Evolutionary conservation across 2,888 invertebrate species (phyloP).

Genomic region (Epinotia nisella): DNA sequence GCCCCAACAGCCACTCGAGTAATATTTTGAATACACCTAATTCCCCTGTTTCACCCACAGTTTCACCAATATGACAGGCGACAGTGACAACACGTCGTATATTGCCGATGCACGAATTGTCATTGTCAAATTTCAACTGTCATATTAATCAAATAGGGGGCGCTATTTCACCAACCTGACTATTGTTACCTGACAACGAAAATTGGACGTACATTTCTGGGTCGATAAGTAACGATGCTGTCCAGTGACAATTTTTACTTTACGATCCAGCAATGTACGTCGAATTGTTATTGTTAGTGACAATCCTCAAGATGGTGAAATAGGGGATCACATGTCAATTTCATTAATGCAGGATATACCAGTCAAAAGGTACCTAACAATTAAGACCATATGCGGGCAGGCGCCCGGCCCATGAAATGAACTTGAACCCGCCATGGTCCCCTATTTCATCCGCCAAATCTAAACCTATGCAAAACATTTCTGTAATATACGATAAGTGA

Average conservation of each 20-base stretch:
- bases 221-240: background rate
- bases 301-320: background rate
- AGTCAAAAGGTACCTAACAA: too few relatives aligned
- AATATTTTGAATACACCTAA: background rate
- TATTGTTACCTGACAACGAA: background rate
- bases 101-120: background rate
- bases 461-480: too few relatives aligned
- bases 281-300: background rate
- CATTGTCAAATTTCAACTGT: background rate
- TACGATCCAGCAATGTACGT: background rate
- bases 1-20: too few relatives aligned
- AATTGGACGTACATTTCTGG: background rate
- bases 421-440: too few relatives aligned
- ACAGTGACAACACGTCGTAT: background rate
- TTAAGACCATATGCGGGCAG: too few relatives aligned
- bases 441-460: too few relatives aligned
- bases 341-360: too few relatives aligned
- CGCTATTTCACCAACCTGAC: background rate
- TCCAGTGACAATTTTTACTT: too few relatives aligned
- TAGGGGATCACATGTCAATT: too few relatives aligned
- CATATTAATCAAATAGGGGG: background rate
- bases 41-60: background rate
- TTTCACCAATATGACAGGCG: background rate
- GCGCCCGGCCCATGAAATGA: too few relatives aligned
- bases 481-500: too few relatives aligned